phyloP scores from a whole-genome alignment of 2,797 vertebrate genomes.

The Eulemur rubriventer region DNA sequence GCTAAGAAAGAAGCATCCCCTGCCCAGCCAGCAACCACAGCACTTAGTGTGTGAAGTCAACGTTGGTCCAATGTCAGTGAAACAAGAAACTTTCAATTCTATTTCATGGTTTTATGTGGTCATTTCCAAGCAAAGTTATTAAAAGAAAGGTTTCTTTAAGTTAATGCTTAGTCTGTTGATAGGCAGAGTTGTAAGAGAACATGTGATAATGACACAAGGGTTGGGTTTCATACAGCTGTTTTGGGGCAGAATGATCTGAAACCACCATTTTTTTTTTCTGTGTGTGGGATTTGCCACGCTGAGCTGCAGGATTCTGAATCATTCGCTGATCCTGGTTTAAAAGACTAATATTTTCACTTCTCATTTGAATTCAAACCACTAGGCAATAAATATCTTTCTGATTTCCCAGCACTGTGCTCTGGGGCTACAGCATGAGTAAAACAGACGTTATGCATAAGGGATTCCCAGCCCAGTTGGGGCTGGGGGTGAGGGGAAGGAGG shows the following conservation, averaged over 20 bases:
- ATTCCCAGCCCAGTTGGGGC: background rate
- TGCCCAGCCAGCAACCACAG: background rate
- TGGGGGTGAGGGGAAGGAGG: too few relatives aligned
- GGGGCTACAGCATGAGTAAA: background rate
- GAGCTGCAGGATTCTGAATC: background rate
- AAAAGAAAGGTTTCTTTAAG: slow-evolving; percentile 43
- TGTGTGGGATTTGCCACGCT: background rate
- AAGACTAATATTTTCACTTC: background rate
- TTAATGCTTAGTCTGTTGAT: slow-evolving; percentile 32
- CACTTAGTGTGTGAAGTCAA: background rate
- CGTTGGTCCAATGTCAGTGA: slow-evolving; percentile 44
- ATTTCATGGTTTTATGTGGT: slow-evolving; percentile 48
- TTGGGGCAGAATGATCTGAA: slow-evolving; percentile 28
- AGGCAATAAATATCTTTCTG: background rate
- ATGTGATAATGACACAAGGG: background rate
- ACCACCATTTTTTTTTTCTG: background rate
- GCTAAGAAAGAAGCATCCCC: background rate
- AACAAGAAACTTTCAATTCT: slow-evolving; percentile 43
- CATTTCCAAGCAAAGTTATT: slow-evolving; percentile 69
- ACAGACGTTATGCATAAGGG: background rate
- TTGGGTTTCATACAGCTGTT: background rate
- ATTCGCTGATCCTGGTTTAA: background rate
- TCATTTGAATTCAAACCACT: background rate
- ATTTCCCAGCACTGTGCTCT: background rate
- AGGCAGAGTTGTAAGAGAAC: background rate